Evolutionary conservation across 1,140 invertebrate species (phyloP).

Genomic region (Zaprionus taronus): DNA sequence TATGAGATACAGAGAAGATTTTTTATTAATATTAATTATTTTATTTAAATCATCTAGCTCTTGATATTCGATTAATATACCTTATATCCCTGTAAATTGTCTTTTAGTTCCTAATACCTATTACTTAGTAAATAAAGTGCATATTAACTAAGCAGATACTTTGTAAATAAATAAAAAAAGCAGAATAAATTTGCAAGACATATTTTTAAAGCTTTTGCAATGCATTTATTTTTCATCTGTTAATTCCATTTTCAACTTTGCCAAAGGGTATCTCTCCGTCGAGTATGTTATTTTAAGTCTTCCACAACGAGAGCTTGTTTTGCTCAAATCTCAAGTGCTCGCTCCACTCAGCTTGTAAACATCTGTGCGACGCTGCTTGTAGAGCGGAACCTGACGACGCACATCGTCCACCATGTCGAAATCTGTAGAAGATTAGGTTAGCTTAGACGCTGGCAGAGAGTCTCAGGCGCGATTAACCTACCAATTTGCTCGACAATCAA

Average conservation of each 20-base stretch:
- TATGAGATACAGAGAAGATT: too few relatives aligned
- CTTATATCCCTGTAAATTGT: too few relatives aligned
- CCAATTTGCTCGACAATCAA: constrained; percentile 91
- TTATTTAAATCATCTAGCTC: too few relatives aligned
- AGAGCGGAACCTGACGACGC: constrained; percentile 92
- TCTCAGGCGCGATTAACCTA: constrained; percentile 32
- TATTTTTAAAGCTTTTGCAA: not conserved
- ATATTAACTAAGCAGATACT: not conserved
- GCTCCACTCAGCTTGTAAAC: constrained; percentile 86
- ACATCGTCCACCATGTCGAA: constrained; percentile 90
- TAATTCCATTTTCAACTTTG: not conserved
- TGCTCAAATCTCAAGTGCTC: constrained; percentile 6
- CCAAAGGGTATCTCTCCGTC: constrained; percentile 5
- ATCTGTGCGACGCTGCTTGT: constrained; percentile 91
- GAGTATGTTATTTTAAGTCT: not conserved
- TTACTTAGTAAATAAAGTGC: too few relatives aligned
- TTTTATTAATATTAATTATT: too few relatives aligned
- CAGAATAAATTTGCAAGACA: not conserved
- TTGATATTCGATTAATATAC: too few relatives aligned
- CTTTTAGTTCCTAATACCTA: too few relatives aligned
- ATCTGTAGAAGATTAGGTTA: constrained; percentile 86
- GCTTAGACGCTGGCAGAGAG: not conserved
- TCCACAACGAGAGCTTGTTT: not conserved
- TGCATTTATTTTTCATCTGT: not conserved
- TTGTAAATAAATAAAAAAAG: not conserved